phyloP scores from a whole-genome alignment of 1,140 invertebrate genomes.

The Scaptomyza pallida region DNA sequence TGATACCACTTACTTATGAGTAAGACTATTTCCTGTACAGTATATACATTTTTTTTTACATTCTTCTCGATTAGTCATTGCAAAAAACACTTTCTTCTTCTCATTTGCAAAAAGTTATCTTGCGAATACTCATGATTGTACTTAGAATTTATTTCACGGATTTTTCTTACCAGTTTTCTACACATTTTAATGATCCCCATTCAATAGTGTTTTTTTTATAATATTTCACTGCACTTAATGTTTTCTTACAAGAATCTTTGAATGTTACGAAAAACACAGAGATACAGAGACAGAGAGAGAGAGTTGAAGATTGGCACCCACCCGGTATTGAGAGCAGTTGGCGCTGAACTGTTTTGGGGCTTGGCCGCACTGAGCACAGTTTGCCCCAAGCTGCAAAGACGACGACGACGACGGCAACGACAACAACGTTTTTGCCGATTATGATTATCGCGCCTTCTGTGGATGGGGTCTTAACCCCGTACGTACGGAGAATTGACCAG shows the following conservation, averaged over 20 bases:
- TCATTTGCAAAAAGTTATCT: background rate
- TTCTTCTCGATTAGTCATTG: background rate
- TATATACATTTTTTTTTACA: slow-evolving; percentile 8
- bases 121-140: too few species aligned
- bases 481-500: slow-evolving; percentile 64
- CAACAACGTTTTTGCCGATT: slow-evolving; percentile 61
- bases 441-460: slow-evolving; percentile 67
- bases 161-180: background rate
- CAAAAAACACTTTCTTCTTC: background rate
- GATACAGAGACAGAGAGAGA: background rate
- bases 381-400: slow-evolving; percentile 7
- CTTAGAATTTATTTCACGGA: too few species aligned
- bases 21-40: slow-evolving; percentile 40
- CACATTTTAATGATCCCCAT: background rate
- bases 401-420: slow-evolving; percentile 16
- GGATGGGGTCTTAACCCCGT: slow-evolving; percentile 74
- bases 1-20: slow-evolving; percentile 37
- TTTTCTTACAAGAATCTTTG: background rate
- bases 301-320: slow-evolving; percentile 2
- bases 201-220: too few species aligned
- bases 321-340: slow-evolving; percentile 8
- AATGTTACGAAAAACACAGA: background rate
- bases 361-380: background rate
- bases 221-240: slow-evolving; percentile 10
- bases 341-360: slow-evolving; percentile 7